Conservation (phyloP, 1,140 invertebrate genomes). For the Zeugodacus cucurbitae region DNA sequence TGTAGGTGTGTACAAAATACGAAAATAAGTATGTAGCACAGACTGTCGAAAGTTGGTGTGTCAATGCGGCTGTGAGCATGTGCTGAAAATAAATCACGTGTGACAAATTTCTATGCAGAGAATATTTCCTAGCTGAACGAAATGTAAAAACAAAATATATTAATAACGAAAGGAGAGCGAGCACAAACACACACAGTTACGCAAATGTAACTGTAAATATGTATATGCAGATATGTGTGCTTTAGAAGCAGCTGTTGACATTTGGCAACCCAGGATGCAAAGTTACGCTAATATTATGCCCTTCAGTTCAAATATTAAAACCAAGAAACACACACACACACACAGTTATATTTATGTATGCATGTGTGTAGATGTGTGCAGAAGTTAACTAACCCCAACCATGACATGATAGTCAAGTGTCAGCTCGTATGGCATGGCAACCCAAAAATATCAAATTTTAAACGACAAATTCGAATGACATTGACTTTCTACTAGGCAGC, state of each 20-base stretch:
- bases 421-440: background rate
- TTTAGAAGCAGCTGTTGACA: background rate
- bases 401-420: background rate
- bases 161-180: background rate
- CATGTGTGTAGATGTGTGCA: background rate
- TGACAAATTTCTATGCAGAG: background rate
- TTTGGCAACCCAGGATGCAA: background rate
- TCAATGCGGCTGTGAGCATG: no score
- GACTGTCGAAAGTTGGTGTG: background rate
- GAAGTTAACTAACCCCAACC: background rate
- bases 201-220: background rate
- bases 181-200: background rate
- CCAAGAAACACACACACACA: background rate
- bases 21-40: background rate
- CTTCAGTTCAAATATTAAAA: background rate
- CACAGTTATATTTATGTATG: background rate
- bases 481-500: background rate
- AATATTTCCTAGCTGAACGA: background rate
- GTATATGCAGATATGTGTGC: background rate
- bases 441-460: background rate
- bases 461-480: background rate
- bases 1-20: background rate
- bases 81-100: slow-evolving; percentile 22
- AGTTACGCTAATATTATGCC: background rate
- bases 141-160: background rate